A percentile compares a stretch with the other conserved stretches of the same genome.
Evolutionary conservation across 2,113 vertebrate species (phyloP).

Genomic region (Ailurus styani): DNA sequence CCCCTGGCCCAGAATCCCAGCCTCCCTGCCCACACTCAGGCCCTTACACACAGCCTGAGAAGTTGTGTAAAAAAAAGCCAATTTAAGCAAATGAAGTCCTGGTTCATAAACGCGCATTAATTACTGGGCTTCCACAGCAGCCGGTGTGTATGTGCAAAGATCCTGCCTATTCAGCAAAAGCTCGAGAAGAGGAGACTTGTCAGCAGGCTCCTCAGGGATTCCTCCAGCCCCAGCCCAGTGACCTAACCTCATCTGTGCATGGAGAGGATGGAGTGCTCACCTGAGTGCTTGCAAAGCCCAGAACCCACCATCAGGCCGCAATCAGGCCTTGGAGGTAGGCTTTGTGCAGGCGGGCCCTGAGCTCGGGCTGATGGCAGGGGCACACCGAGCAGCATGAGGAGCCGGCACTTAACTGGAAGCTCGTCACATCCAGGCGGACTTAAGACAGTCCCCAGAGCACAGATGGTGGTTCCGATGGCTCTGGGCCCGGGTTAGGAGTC

Average conservation of each 20-base stretch:
- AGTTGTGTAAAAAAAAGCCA: neutral
- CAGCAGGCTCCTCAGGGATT: neutral
- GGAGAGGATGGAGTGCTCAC: neutral
- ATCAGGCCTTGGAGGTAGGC: neutral
- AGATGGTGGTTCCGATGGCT: neutral
- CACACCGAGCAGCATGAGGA: no score
- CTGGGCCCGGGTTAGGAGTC: neutral
- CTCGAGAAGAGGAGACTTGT: neutral
- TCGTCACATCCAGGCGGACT: neutral
- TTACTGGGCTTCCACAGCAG: neutral
- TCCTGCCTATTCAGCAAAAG: neutral
- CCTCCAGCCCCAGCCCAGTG: neutral
- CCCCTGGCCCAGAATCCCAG: neutral
- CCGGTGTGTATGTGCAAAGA: neutral
- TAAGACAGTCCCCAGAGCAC: neutral
- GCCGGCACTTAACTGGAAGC: fast-evolving
- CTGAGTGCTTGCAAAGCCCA: neutral
- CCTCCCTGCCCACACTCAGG: neutral
- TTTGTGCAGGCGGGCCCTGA: fast-evolving
- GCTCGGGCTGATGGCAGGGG: neutral
- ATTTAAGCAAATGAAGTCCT: constrained; percentile 6
- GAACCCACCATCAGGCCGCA: neutral
- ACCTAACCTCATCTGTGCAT: neutral
- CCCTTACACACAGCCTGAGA: neutral
- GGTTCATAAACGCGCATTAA: neutral